Evolutionary conservation across 1,140 invertebrate species (phyloP), one percentile per base, ranked within the genome.

Genomic region (Rhynchophorus ferrugineus): DNA sequence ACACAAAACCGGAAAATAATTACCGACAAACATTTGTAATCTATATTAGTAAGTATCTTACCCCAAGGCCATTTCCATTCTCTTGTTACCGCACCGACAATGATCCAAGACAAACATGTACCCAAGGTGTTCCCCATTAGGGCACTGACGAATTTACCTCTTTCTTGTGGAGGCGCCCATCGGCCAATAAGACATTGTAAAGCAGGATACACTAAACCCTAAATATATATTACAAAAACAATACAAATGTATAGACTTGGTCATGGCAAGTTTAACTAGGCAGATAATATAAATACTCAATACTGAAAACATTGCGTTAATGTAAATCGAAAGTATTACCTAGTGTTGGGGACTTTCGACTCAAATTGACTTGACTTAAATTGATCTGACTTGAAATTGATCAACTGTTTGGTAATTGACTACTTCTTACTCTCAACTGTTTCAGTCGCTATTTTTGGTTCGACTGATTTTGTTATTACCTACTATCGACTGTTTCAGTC

Each of bases 61-160:
- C 83, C 80, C 61, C 78, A 77, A 22, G 77, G 75, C 86, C 86
- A 90, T 20, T 86, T 85, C 3, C 75, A 76, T 33, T 65, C 69
- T 49, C 77, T 77, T 29, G 81, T 83, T 5, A 85, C 69, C 1
- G 75, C 69, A 11, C 82, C 83, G 44, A 82, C 80, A 0, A 89
- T 64, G 0, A 83, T 75, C 74, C 85, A 84, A 1, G 85, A 84
- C n/a, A 88, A 75, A 1, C 87, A 80, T 0, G 84, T 88, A 17
- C 87, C 87, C 21, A 89, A 80, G 0, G 83, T 80, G 3, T 83
- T 83, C 3, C 84, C 84, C 81, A 83, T 74, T 63, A 86, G 73
- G 13, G 81, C 79, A 62, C 81, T 81, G 1, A 84, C 75, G 61
- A 87, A 87, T 68, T 84, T 84, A 43, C 83, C 84, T 66, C 84